phyloP scores from a whole-genome alignment of 2,113 vertebrate genomes.

The Dolichotis patagonum region DNA sequence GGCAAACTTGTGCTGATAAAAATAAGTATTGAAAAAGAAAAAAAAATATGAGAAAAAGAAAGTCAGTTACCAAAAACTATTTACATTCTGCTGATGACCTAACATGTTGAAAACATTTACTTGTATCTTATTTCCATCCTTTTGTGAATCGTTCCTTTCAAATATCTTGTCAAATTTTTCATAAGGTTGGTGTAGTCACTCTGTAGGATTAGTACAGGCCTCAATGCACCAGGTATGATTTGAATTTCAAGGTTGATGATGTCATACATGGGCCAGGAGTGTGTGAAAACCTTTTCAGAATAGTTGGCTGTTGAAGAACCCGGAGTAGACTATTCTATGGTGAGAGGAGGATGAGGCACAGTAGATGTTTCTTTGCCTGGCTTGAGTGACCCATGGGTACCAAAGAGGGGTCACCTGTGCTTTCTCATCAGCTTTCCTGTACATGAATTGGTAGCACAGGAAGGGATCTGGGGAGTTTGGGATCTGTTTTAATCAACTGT shows the following conservation, averaged over 20 bases:
- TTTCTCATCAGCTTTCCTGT: not conserved
- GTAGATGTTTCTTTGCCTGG: not conserved
- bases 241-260: not conserved
- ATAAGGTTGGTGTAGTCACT: not conserved
- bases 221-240: not conserved
- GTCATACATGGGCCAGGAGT: not conserved
- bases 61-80: not conserved
- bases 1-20: not conserved
- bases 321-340: no score
- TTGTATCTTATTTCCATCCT: not conserved
- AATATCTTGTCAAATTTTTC: not conserved
- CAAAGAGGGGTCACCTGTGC: fast-evolving
- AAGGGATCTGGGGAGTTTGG: not conserved
- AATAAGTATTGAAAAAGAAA: not conserved
- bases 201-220: not conserved
- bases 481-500: not conserved
- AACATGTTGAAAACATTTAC: not conserved
- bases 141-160: not conserved
- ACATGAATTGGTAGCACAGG: fast-evolving
- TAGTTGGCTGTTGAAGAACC: not conserved
- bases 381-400: not conserved
- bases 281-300: not conserved
- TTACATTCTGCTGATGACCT: not conserved
- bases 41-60: not conserved
- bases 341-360: fast-evolving